Evolutionary conservation across 2,797 vertebrate species (phyloP), one percentile per base, ranked within the genome.

Genomic region (Pempheris klunzingeri): DNA sequence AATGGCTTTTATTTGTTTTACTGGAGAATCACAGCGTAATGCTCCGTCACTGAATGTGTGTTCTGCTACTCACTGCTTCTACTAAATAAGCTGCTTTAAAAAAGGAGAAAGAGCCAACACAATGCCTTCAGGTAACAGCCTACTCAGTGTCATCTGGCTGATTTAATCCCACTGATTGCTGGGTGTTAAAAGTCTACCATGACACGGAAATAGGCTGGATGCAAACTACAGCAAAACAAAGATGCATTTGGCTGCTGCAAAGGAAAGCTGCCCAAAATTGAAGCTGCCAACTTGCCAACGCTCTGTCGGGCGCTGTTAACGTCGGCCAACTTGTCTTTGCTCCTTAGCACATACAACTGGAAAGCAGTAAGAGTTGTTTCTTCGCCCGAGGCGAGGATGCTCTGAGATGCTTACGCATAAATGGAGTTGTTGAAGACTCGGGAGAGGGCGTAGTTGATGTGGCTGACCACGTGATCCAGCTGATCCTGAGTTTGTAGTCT

Each of bases 341-440:
- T 71, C 38, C 71, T 79, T 52, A 58, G 38, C 36, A n/a, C 49
- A 46, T 6, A 72, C 55, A 72, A 62, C 30, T 59, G 26, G 65
- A 67, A 78, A 50, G 67, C 46, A 55, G 34, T 81, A 53, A 74
- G 68, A 57, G 66, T 34, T 3, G 22, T 71, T 59, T 15, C 26
- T 39, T n/a, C 3, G 60, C 69, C 63, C 2, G 1, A 38, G 52
- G 73, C 14, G 5, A 50, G 30, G 53, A 24, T 8, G 66, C 30
- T 54, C 17, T 2, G 54, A 3, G 55, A 58, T 32, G 82, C 95
- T 96, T 87, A 96, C 96, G 95, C 94, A 68, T 94, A 95, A 76
- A 95, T 92, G 30, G 96, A 96, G 92, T 96, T 95, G 83, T 97
- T 97, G 91, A 97, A 97, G 86, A 97, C 96, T 77, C 96, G 92